Base-by-base conservation (phyloP, 2,888 invertebrate species). In the Ophioninae sp. region DNA sequence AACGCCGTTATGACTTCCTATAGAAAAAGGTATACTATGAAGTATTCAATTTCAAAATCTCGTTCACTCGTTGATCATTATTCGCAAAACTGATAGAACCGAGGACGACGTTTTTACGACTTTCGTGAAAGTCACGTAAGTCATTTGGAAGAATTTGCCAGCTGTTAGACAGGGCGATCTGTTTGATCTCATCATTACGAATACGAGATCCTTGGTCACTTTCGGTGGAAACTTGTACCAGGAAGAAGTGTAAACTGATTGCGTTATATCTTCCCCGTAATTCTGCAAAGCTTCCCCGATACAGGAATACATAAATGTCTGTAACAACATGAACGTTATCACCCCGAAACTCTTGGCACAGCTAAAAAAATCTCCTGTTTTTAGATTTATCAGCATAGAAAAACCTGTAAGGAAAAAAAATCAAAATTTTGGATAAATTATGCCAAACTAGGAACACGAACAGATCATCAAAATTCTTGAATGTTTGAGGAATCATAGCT, bases 101-200 rank as follows among this genome's bases (percentile, higher is more conserved):
- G 87, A 87, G 23, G 68, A 82, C 23, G 84, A 76, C 23, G 84
- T 87, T 75, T 85, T 87, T 8, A 87, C 22, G 0, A 87, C 69
- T 10, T 72, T 51, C 84, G 85, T 84, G 61, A 83, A 85, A 8
- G 86, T 83, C 17, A 61, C 67, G 20, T 82, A 74, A n/a, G 85
- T 84, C 74, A 87, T 61, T 23, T 76, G 61, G 44, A 86, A 85
- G 67, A 85, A 86, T 73, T 86, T 87, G 22, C 86, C 87, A 37
- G 83, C 86, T 0, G 86, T 86, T 17, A 86, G 51, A 37, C 74
- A 81, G 17, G 86, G 77, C n/a, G 86, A 81, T 64, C 82, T 51
- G 58, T 82, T 87, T 0, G 87, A 79, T 22, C 88, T 87, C 86
- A 88, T 86, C 83, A 87, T 86, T 2, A 87, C 69, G 37, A 89